Conservation (phyloP, 2,113 vertebrate species). For the Gnathonemus longibarbis region DNA sequence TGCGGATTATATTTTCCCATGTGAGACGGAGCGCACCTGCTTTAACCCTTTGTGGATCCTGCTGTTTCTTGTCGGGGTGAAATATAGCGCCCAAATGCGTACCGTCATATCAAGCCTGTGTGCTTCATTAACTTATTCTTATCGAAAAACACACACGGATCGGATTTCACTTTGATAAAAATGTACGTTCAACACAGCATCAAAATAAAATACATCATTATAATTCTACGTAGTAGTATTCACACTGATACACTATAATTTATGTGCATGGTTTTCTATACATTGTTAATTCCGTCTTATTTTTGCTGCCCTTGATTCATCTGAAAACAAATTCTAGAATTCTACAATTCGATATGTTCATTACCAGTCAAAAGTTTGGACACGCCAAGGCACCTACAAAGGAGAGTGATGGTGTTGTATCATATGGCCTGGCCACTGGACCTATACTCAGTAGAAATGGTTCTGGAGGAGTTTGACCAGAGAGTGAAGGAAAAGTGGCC, state of each 20-base stretch:
- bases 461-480: neutral
- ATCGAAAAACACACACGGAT: neutral
- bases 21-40: neutral
- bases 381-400: neutral
- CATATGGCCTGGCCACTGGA: neutral
- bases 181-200: neutral
- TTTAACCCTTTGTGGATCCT: neutral
- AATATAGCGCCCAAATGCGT: neutral
- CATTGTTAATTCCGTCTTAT: neutral
- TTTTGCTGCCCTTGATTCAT: neutral
- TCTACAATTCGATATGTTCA: neutral
- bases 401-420: neutral
- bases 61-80: neutral
- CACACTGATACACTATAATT: no score
- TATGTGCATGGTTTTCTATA: no score
- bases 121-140: neutral
- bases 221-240: neutral
- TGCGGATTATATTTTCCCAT: neutral
- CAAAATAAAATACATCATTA: neutral
- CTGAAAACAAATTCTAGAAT: neutral
- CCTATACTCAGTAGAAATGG: neutral
- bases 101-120: neutral
- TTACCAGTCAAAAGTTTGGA: no score
- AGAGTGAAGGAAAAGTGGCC: neutral
- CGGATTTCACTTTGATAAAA: neutral